A percentile compares a stretch with the other conserved stretches of the same genome.
Evolutionary conservation across 2,113 vertebrate species (phyloP).

Genomic region (Chinchilla lanigera): DNA sequence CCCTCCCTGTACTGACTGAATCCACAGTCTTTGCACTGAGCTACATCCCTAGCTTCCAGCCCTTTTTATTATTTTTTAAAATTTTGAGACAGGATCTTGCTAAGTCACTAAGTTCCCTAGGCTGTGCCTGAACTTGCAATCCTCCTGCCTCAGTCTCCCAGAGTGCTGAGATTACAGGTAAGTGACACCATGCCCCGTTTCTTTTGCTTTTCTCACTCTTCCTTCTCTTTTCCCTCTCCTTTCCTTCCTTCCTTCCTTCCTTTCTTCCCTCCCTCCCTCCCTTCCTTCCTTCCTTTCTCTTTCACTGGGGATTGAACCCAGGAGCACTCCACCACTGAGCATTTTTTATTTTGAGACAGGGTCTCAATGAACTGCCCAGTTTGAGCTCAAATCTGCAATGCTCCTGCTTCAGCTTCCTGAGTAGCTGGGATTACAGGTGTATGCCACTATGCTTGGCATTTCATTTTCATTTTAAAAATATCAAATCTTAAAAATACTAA

Average conservation of each 20-base stretch:
- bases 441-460: background rate
- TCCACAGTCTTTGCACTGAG: background rate
- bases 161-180: background rate
- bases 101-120: background rate
- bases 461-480: slow-evolving; percentile 29
- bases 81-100: background rate
- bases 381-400: background rate
- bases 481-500: background rate
- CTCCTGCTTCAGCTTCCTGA: background rate
- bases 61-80: background rate
- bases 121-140: background rate
- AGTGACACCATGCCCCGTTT: background rate
- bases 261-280: too few relatives aligned
- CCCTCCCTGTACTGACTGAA: background rate
- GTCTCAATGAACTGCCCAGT: background rate
- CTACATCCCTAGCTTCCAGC: background rate
- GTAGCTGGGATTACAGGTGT: background rate
- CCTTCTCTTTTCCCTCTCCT: background rate
- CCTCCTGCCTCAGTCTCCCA: background rate
- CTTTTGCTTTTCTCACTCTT: background rate
- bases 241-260: too few relatives aligned
- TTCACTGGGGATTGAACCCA: background rate
- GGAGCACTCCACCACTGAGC: background rate
- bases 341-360: background rate
- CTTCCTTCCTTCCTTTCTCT: background rate